phyloP scores from a whole-genome alignment of 2,888 invertebrate species.

The Gymnosoma rotundatum region DNA sequence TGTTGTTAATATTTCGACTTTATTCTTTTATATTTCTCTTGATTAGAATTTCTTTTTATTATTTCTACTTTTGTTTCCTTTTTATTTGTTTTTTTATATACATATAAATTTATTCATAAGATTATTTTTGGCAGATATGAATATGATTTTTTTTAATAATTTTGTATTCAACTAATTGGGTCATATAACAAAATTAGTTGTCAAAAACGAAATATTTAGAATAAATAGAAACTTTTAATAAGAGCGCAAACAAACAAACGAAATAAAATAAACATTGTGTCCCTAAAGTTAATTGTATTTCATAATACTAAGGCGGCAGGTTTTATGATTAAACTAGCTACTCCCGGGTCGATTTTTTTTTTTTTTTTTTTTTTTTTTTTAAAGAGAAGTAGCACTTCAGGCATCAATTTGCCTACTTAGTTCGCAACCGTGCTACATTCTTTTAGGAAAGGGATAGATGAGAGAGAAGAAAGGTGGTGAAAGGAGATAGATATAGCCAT shows the following conservation, averaged over 20 bases:
- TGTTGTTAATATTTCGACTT: conserved; percentile 66
- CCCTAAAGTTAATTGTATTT: too few relatives aligned
- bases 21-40: conserved; percentile 60
- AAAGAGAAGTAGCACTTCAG: too few relatives aligned
- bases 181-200: conserved; percentile 63
- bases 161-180: conserved; percentile 59
- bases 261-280: not conserved
- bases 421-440: too few relatives aligned
- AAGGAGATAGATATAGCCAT: too few relatives aligned
- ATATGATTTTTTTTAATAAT: conserved; percentile 52
- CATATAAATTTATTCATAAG: conserved; percentile 48
- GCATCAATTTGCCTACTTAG: too few relatives aligned
- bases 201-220: conserved; percentile 26
- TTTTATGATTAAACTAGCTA: too few relatives aligned
- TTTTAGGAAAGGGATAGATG: too few relatives aligned
- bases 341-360: too few relatives aligned
- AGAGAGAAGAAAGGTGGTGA: too few relatives aligned
- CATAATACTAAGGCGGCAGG: too few relatives aligned
- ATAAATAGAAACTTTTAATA: conserved; percentile 40
- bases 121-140: conserved; percentile 56
- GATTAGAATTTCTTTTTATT: conserved; percentile 64
- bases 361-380: too few relatives aligned
- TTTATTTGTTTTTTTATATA: conserved; percentile 7
- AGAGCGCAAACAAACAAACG: conserved; percentile 6
- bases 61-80: conserved; percentile 3